Evolutionary conservation across 2,888 invertebrate genomes (phyloP).

Genomic region (Hemistola chrysoprasaria): DNA sequence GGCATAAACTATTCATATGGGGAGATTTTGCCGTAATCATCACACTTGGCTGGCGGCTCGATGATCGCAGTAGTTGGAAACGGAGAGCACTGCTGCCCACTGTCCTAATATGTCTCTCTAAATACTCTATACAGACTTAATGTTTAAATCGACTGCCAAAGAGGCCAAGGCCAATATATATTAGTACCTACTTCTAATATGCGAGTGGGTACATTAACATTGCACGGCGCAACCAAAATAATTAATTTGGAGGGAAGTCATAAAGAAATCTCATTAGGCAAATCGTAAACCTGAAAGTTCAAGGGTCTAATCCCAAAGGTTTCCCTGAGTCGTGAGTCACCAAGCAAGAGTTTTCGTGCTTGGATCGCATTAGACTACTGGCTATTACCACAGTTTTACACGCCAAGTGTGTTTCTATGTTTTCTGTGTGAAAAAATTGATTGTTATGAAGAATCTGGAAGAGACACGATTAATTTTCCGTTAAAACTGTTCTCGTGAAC

Average conservation of each 20-base stretch:
- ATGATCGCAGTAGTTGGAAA: no score
- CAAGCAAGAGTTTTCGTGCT: constrained; percentile 39
- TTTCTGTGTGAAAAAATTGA: constrained; percentile 13
- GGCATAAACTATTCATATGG: no score
- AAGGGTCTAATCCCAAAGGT: constrained; percentile 12
- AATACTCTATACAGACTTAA: no score
- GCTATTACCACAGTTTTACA: constrained; percentile 53
- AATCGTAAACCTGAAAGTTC: constrained; percentile 26
- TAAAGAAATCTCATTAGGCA: constrained; percentile 28
- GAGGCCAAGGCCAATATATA: no score
- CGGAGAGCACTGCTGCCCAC: no score
- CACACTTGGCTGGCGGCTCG: no score
- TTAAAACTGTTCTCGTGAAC: no score
- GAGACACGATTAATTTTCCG: no score
- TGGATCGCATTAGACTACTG: constrained; percentile 51
- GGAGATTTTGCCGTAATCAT: no score
- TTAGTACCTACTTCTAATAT: no score
- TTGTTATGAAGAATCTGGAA: constrained; percentile 9
- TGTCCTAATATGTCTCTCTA: no score
- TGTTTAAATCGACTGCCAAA: no score
- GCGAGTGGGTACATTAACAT: not conserved
- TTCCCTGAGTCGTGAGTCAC: constrained; percentile 4
- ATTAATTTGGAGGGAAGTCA: constrained; percentile 6
- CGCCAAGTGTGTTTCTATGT: constrained; percentile 39
- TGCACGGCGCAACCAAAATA: constrained; percentile 1